Evolutionary conservation across 2,888 invertebrate species (phyloP).

Genomic region (Escarpia spicata): DNA sequence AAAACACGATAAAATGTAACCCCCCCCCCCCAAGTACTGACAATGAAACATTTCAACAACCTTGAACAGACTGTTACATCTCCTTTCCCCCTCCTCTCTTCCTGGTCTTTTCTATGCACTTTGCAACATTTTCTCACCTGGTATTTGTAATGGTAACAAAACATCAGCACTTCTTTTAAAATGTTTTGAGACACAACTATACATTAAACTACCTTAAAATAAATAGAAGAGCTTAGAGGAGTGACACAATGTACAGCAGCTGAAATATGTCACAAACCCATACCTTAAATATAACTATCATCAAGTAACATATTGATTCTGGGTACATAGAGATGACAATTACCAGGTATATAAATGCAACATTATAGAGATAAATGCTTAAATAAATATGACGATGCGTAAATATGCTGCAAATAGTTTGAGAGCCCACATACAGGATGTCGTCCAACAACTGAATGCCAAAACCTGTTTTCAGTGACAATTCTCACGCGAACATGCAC

Average conservation of each 20-base stretch:
- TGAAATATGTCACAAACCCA: background rate
- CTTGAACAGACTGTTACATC: background rate
- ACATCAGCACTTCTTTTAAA: too few species aligned
- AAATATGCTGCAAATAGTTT: background rate
- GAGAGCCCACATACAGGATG: background rate
- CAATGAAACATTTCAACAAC: background rate
- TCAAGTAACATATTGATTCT: background rate
- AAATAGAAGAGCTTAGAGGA: background rate
- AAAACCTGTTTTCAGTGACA: background rate
- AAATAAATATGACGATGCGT: background rate
- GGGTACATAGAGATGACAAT: background rate
- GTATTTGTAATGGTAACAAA: background rate
- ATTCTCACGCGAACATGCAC: background rate
- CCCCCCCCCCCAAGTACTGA: background rate
- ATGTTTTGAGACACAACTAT: background rate
- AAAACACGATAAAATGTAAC: background rate
- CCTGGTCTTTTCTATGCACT: background rate
- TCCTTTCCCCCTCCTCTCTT: background rate
- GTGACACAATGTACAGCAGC: background rate
- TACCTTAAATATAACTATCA: background rate
- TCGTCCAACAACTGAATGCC: background rate
- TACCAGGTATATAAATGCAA: background rate
- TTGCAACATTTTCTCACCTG: background rate
- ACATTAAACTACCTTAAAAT: background rate
- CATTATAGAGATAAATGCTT: background rate